Conservation (phyloP, 2,113 vertebrate species). For the Solea solea region DNA sequence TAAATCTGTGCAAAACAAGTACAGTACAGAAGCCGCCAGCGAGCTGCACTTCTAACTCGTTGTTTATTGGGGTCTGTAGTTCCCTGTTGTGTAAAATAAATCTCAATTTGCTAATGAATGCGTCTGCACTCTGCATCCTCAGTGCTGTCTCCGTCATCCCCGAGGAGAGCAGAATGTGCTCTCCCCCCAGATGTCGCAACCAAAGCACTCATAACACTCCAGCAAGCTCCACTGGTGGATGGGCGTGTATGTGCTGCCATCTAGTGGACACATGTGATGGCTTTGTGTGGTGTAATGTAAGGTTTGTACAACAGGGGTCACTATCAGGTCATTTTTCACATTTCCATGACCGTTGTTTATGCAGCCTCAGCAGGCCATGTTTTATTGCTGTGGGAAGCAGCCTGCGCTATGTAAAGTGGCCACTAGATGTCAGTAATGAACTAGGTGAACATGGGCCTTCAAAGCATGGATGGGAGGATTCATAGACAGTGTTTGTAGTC, state of each 20-base stretch:
- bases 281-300: slow-evolving; percentile 13
- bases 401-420: not conserved
- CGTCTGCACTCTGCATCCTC: slow-evolving; percentile 23
- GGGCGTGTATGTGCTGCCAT: slow-evolving; percentile 58
- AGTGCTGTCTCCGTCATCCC: slow-evolving; percentile 30
- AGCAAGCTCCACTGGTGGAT: not conserved
- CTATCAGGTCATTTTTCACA: slow-evolving; percentile 36
- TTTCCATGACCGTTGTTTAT: slow-evolving; percentile 17
- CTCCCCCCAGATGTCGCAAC: slow-evolving; percentile 2
- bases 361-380: not conserved
- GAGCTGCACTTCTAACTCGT: slow-evolving; percentile 29
- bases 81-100: slow-evolving; percentile 30
- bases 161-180: slow-evolving; percentile 23
- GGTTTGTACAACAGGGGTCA: slow-evolving; percentile 47
- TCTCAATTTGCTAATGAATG: slow-evolving; percentile 44
- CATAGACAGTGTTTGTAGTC: too few relatives aligned
- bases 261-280: slow-evolving; percentile 28
- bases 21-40: slow-evolving; percentile 5
- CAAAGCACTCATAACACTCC: not conserved
- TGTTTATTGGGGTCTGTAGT: slow-evolving; percentile 25
- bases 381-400: slow-evolving; percentile 27
- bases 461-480: not conserved
- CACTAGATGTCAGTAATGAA: slow-evolving; percentile 57
- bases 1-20: slow-evolving; percentile 25
- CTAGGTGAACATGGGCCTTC: not conserved